phyloP scores from a whole-genome alignment of 2,113 vertebrate genomes.

The Amphilophus citrinellus region DNA sequence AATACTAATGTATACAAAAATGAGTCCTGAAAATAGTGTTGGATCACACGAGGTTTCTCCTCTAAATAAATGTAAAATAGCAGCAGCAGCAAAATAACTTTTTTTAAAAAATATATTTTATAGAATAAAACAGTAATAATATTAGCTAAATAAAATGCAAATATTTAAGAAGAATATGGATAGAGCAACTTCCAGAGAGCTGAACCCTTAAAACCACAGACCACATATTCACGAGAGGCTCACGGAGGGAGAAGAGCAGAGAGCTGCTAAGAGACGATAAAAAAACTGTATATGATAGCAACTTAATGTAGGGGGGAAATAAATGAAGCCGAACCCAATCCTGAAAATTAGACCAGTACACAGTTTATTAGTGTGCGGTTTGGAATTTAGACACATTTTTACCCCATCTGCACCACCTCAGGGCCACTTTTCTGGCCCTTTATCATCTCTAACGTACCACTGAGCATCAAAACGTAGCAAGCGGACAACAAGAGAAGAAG shows the following conservation, averaged over 20 bases:
- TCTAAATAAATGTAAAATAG: not conserved
- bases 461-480: slow-evolving; percentile 1
- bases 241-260: not conserved
- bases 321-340: not conserved
- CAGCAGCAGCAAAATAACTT: not conserved
- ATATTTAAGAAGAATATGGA: not conserved
- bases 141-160: not conserved
- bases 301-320: not conserved
- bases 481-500: not conserved
- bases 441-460: not conserved
- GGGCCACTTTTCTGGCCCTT: not conserved
- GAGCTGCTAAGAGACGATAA: not conserved
- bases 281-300: not conserved
- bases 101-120: not conserved
- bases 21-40: not conserved
- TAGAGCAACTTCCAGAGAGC: not conserved
- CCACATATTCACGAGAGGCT: not conserved
- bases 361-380: not conserved
- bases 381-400: not conserved
- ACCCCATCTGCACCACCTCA: not conserved
- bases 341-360: not conserved
- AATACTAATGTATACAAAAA: too few relatives aligned
- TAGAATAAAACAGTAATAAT: not conserved
- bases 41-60: not conserved
- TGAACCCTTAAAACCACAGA: not conserved